A percentile compares a stretch with the other conserved stretches of the same genome.
These are phyloP conservation scores for Danionella dracula DNA, from an alignment of 2,797 vertebrate species.

Conservation along the genomic window DNA sequence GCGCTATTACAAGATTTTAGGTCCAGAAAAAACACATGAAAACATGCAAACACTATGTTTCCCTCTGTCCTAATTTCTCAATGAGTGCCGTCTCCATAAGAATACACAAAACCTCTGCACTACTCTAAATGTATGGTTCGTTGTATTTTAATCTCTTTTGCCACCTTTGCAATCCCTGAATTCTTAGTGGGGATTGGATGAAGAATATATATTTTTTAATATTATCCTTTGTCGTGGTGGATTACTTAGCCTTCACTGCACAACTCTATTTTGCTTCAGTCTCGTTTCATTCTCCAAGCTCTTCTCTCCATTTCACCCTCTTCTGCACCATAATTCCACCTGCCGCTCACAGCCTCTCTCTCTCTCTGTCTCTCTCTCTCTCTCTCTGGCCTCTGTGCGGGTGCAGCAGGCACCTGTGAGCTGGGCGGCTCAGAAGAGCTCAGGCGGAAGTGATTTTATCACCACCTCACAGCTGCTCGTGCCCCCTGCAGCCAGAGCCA, in stretches of 20 bases:
- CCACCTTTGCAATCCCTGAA: too few relatives aligned
- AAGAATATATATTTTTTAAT: not conserved
- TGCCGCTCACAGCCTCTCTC: conserved; percentile 36
- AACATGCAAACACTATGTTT: too few relatives aligned
- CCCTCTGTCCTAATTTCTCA: too few relatives aligned
- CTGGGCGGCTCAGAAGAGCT: conserved; percentile 57
- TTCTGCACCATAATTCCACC: conserved; percentile 53
- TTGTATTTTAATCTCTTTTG: too few relatives aligned
- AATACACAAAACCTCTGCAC: too few relatives aligned
- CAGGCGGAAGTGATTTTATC: conserved; percentile 62
- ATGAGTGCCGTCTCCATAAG: too few relatives aligned
- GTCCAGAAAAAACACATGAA: too few relatives aligned
- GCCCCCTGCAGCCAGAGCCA: conserved; percentile 44
- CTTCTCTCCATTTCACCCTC: conserved; percentile 23
- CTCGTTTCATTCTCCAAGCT: conserved; percentile 1
- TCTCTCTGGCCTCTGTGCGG: not conserved
- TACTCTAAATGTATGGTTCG: too few relatives aligned
- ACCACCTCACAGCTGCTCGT: conserved; percentile 62
- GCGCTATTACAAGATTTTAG: too few relatives aligned
- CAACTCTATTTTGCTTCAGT: conserved; percentile 2
- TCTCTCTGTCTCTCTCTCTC: conserved; percentile 25
- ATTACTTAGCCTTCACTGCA: conserved; percentile 20
- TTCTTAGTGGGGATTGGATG: too few relatives aligned
- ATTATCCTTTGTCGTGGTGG: not conserved
- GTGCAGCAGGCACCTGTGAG: conserved; percentile 53